Base-by-base conservation (phyloP, 2,113 vertebrate genomes). In the Brachyistius frenatus region DNA sequence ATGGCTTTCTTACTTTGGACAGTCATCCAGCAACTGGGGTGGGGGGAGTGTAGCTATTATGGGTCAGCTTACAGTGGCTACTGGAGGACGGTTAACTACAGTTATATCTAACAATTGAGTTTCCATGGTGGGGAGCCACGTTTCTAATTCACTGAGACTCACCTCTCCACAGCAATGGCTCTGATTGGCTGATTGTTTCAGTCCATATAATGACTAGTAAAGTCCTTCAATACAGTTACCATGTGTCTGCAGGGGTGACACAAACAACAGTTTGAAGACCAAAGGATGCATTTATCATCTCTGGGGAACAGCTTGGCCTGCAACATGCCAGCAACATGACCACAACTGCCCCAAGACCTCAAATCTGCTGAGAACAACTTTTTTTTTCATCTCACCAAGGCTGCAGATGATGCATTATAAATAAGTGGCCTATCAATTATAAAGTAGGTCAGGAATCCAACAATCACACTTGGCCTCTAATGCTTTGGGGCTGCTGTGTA, bases 351-450 rank as follows among this genome's bases (percentile, higher is more conserved):
- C 11, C 33, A 30, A 1, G 63, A 78, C 37, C 58, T 81, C 13
- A 76, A 84, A 88, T 78, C 78, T 88, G 82, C 92, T 91, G 84
- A 87, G 78, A 83, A 52, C 32, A 46, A 66, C 47, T 65, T 85
- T 87, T 70, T 60, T 69, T 63, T 67, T 78, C 61, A 57, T 81
- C 81, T 68, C 30, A 71, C 68, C 60, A 57, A 68, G 57, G 14
- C 76, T 83, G 61, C 73, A 82, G 56, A 56, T 70, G 84, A 66
- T 92, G 86, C 81, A 93, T 92, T 91, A 92, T 88, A 72, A 70
- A 93, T 86, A 75, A 66, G 71, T 64, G 67, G 67, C 66, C 58
- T 57, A 92, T 92, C 80, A 91, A 90, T 92, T 91, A 92, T 91
- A 79, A 81, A 93, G 81, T 36, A 86, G 80, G 77, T 83, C 63